Percentiles rank a stretch among this genome's conserved stretches.
phyloP scores from a whole-genome alignment of 2,888 invertebrate species.

The Nomada fucata region DNA sequence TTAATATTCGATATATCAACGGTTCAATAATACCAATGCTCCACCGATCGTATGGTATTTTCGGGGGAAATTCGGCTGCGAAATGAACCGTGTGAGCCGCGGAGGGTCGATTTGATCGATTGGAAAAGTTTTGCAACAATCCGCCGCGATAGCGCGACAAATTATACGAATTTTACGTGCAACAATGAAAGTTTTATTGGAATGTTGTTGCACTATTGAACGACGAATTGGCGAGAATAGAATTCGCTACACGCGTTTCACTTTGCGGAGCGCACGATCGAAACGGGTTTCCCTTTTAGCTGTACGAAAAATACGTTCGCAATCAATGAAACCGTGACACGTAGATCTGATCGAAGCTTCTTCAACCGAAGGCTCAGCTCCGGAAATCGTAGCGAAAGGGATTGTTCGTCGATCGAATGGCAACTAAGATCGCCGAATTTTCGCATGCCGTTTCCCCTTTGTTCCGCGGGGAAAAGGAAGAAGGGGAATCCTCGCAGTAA shows the following conservation, averaged over 20 bases:
- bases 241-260: background rate
- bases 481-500: constrained; percentile 26
- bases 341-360: constrained; percentile 39
- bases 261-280: no score
- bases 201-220: background rate
- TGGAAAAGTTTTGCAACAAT: constrained; percentile 4
- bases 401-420: constrained; percentile 41
- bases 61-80: constrained; percentile 57
- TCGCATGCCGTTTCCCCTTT: background rate
- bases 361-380: constrained; percentile 36
- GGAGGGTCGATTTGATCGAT: constrained; percentile 52
- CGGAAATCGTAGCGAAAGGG: constrained; percentile 16
- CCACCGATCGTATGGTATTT: constrained; percentile 70
- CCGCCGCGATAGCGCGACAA: background rate
- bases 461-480: background rate
- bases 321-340: background rate
- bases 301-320: no score
- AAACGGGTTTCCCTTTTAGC: no score
- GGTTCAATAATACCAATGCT: constrained; percentile 46
- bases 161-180: background rate
- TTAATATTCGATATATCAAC: constrained; percentile 75
- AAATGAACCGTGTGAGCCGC: constrained; percentile 71
- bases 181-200: background rate
- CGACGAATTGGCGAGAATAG: background rate
- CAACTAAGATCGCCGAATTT: constrained; percentile 26